Evolutionary conservation across 2,797 vertebrate genomes (phyloP).

Genomic region (Oreochromis mossambicus): DNA sequence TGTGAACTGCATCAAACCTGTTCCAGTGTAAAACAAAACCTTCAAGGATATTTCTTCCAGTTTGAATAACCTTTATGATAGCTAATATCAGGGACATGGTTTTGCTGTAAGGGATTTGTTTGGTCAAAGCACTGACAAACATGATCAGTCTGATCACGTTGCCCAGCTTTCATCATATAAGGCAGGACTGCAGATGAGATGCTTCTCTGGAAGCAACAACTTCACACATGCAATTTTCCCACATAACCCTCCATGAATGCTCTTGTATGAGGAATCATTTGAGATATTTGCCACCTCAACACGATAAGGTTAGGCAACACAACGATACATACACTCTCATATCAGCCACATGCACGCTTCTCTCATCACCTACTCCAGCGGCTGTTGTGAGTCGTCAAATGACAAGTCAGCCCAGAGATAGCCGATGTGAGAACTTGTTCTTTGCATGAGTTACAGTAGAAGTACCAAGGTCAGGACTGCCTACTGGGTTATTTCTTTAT

Average conservation of each 20-base stretch:
- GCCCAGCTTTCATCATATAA: constrained; percentile 4
- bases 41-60: not conserved
- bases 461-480: constrained; percentile 47
- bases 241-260: constrained; percentile 18
- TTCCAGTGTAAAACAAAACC: not conserved
- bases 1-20: not conserved
- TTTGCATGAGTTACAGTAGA: constrained; percentile 1
- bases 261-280: constrained; percentile 30
- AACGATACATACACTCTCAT: not conserved
- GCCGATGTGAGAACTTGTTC: constrained; percentile 38
- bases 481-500: not conserved
- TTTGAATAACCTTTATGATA: not conserved
- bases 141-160: not conserved
- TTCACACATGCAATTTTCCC: not conserved
- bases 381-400: constrained; percentile 29
- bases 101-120: not conserved
- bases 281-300: constrained; percentile 54
- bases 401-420: constrained; percentile 48
- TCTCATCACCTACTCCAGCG: constrained; percentile 42
- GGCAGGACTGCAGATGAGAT: not conserved
- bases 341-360: not conserved
- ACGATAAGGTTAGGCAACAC: constrained; percentile 38
- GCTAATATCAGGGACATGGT: not conserved
- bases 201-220: not conserved
- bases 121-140: not conserved